Base-by-base conservation (phyloP, 1,140 invertebrate genomes). In the Drosophila nigromelanica region DNA sequence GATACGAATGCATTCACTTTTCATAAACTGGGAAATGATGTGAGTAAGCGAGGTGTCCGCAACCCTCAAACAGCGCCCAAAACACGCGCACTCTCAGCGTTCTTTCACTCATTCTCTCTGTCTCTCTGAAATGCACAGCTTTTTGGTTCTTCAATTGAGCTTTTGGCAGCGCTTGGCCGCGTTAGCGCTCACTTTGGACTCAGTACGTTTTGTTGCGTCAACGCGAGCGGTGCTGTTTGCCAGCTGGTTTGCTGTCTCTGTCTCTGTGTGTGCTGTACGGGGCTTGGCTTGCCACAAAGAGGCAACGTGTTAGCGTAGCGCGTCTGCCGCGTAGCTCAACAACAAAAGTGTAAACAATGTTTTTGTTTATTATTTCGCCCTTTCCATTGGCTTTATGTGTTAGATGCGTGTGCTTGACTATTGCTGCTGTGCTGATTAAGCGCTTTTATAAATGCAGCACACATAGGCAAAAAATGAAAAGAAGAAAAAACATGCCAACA, bases 221-320 rank as follows among this genome's bases (percentile, higher is more conserved):
- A 79, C 69, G 76, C 43, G 70, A 75, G 42, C 79, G 69, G 83
- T 78, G 66, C 37, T 71, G 45, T 40, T 48, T 71, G 15, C n/a
- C 15, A 21, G 51, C 43, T 14, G 35, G 21, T 40, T 24, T 39
- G 42, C 27, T 48, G 35, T 42, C 39, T 58, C 15, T 45, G 18
- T 47, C 60, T 39, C 47, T 62, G 59, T 43, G 42, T 55, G 45
- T 43, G 45, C 55, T 66, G 39, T 48, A 50, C 50, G 55, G 70
- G 63, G 60, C 76, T 58, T 54, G 78, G 80, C 67, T 64, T 67
- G 76, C 80, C 68, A 85, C 69, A 79, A 69, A 73, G 80, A 72
- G 82, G 83, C 82, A 82, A 87, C 82, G 82, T 87, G 82, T 87
- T 83, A 87, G 80, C 79, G 47, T 68, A 51, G 76, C 76, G 59